Percentiles rank a stretch among this genome's conserved stretches.
phyloP scores from a whole-genome alignment of 1,140 invertebrate genomes.

The Bombus balteatus region DNA sequence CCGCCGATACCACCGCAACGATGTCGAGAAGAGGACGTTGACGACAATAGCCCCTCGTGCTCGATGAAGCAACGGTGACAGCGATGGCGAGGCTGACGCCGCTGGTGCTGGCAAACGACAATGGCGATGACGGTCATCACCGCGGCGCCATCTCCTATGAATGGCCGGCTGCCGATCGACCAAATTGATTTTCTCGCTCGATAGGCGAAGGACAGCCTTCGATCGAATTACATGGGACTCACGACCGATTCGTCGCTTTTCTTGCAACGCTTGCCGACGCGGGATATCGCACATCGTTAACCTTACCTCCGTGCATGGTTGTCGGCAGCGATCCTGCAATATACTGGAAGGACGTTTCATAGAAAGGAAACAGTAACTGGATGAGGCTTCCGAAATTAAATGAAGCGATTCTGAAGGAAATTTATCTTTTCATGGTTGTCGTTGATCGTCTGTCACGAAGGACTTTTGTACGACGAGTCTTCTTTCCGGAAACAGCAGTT shows the following conservation, averaged over 20 bases:
- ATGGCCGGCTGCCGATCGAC: conserved; percentile 20
- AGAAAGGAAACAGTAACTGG: too few species aligned
- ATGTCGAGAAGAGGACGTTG: conserved; percentile 15
- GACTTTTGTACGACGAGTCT: too few species aligned
- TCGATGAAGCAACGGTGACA: conserved; percentile 56
- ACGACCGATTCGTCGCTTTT: conserved; percentile 14
- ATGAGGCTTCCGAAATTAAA: too few species aligned
- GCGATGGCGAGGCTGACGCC: conserved; percentile 46
- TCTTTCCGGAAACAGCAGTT: too few species aligned
- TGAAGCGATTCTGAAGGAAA: too few species aligned
- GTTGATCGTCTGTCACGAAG: too few species aligned
- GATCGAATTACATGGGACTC: conserved; percentile 26
- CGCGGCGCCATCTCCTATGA: conserved; percentile 35
- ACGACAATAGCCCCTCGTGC: conserved; percentile 37
- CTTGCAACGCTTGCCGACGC: not conserved
- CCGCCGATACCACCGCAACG: conserved; percentile 38
- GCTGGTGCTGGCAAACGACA: conserved; percentile 55
- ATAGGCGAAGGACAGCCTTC: not conserved
- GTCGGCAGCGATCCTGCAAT: not conserved
- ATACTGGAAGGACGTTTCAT: too few species aligned
- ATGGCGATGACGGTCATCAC: conserved; percentile 56
- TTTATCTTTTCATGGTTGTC: too few species aligned
- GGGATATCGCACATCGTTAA: not conserved
- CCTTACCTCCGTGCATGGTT: not conserved
- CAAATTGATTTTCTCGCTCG: conserved; percentile 51